phyloP scores from a whole-genome alignment of 2,888 invertebrate species.

The Melieria omissa region DNA sequence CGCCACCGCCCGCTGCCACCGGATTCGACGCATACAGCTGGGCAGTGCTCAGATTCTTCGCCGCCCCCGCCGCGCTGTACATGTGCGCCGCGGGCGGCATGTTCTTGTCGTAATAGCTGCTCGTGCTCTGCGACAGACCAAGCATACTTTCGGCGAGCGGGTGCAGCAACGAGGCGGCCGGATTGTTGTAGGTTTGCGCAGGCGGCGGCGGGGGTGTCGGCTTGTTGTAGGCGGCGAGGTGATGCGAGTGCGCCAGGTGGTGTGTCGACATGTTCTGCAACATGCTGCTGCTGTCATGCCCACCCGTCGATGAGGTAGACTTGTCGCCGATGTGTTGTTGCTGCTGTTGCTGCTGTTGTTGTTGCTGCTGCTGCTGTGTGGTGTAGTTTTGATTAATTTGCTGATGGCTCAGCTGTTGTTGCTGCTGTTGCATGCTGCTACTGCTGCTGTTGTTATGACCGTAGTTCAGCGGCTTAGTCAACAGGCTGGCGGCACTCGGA shows the following conservation, averaged over 20 bases:
- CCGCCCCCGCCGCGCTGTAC: conserved; percentile 66
- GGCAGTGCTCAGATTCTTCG: conserved; percentile 53
- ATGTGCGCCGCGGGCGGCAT: conserved; percentile 73
- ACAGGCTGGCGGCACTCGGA: conserved; percentile 38
- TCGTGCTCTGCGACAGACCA: conserved; percentile 51
- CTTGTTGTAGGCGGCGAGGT: conserved; percentile 61
- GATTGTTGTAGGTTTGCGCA: conserved; percentile 61
- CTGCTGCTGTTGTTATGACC: conserved; percentile 36
- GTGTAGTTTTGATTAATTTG: conserved; percentile 50
- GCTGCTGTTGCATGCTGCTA: conserved; percentile 34
- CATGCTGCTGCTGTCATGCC: conserved; percentile 47
- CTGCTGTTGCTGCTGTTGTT: conserved; percentile 41
- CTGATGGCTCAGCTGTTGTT: conserved; percentile 35
- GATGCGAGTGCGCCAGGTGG: conserved; percentile 61
- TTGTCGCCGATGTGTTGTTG: conserved; percentile 47
- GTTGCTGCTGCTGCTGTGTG: conserved; percentile 49
- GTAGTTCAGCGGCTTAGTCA: conserved; percentile 45
- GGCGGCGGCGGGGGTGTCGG: conserved; percentile 58
- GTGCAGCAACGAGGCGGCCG: conserved; percentile 55
- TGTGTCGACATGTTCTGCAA: conserved; percentile 52
- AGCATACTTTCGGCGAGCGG: conserved; percentile 61
- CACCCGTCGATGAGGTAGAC: conserved; percentile 12
- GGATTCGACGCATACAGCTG: conserved; percentile 45
- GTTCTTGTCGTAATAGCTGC: conserved; percentile 70
- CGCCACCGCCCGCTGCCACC: conserved; percentile 27